A percentile compares a stretch with the other conserved stretches of the same genome.
Evolutionary conservation across 2,113 vertebrate genomes (phyloP).

Genomic region (Puma concolor): DNA sequence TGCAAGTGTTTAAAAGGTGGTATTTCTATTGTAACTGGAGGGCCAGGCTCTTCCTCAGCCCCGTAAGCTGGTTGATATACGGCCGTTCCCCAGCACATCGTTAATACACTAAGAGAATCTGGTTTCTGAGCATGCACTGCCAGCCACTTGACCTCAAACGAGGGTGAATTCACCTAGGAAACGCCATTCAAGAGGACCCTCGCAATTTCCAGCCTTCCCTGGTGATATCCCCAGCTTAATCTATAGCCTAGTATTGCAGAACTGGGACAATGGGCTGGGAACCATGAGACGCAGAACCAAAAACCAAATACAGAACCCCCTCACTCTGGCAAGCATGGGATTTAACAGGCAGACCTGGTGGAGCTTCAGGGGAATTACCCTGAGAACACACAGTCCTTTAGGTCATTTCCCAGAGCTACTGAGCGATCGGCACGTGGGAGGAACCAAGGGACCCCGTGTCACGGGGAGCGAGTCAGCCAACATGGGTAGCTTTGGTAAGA

Average conservation of each 20-base stretch:
- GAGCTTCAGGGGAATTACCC: background rate
- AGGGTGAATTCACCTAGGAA: background rate
- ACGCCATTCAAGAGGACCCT: background rate
- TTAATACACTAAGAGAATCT: background rate
- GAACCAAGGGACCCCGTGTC: background rate
- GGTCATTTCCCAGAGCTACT: background rate
- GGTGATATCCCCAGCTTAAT: background rate
- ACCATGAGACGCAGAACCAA: background rate
- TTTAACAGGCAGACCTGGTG: background rate
- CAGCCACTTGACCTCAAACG: background rate
- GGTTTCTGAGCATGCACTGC: background rate
- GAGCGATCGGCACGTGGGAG: rapidly evolving
- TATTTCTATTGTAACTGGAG: background rate
- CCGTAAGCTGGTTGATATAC: background rate
- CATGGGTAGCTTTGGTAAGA: background rate
- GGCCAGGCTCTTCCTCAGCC: background rate
- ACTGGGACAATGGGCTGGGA: background rate
- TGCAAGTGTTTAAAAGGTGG: background rate
- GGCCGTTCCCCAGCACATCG: background rate
- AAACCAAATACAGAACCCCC: background rate
- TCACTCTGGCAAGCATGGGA: background rate
- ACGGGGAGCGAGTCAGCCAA: rapidly evolving
- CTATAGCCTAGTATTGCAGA: background rate
- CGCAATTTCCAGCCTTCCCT: background rate
- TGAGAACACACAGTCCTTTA: background rate